These are phyloP conservation scores for Cylindroiulus punctatus DNA, from an alignment of 2,888 invertebrate genomes.

Conservation along the genomic window DNA sequence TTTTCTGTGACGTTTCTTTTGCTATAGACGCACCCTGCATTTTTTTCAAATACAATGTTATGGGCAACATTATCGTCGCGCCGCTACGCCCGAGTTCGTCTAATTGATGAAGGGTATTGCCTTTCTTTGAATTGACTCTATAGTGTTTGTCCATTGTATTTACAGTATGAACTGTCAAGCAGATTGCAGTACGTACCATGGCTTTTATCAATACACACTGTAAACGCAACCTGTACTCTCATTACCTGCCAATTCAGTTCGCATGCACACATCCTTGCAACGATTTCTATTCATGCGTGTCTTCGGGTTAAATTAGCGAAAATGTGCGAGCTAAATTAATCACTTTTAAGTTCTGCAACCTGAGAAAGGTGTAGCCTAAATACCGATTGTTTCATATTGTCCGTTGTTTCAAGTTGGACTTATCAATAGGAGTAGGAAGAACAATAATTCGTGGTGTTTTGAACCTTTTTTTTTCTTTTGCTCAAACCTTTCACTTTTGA, in stretches of 20 bases:
- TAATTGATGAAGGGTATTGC: conserved; percentile 30
- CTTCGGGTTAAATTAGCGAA: conserved; percentile 24
- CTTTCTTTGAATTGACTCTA: neutral
- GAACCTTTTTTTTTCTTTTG: neutral
- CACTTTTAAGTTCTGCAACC: conserved; percentile 36
- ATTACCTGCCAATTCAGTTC: conserved; percentile 34
- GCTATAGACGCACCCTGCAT: neutral
- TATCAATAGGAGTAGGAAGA: conserved; percentile 2
- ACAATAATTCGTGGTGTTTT: neutral
- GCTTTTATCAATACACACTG: conserved; percentile 1
- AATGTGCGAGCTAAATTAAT: conserved; percentile 19
- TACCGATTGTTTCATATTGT: conserved; percentile 51
- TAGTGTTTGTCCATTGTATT: neutral
- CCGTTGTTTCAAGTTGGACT: neutral
- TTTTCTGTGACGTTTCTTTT: neutral
- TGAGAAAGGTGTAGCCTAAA: conserved; percentile 51
- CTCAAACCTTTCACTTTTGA: neutral
- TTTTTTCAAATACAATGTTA: neutral
- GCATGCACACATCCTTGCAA: neutral
- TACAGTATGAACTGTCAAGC: neutral
- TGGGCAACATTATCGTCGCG: neutral
- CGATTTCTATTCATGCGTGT: neutral
- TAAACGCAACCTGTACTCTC: neutral
- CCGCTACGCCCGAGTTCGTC: neutral
- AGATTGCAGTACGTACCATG: neutral